A percentile compares a stretch with the other conserved stretches of the same genome.
Evolutionary conservation across 2,797 vertebrate species (phyloP).

Genomic region (Pantherophis vulpinus): DNA sequence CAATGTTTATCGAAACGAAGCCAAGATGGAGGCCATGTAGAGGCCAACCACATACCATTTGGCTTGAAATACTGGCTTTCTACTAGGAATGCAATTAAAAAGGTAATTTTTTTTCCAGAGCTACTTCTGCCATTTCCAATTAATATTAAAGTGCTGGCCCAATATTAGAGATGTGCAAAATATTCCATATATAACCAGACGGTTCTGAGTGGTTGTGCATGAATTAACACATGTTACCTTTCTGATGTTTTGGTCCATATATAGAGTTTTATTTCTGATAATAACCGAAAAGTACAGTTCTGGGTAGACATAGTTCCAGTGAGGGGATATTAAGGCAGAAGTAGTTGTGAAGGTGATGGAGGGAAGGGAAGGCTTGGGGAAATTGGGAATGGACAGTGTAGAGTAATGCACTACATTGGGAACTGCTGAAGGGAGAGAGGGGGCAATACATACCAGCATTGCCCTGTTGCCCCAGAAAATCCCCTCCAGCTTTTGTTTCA

Average conservation of each 20-base stretch:
- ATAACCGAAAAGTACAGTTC: background rate
- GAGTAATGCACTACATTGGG: background rate
- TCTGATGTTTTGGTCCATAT: background rate
- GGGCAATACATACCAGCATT: background rate
- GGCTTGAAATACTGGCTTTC: background rate
- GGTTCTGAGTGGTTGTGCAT: background rate
- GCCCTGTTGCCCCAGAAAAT: background rate
- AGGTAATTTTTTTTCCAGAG: background rate
- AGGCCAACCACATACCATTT: background rate
- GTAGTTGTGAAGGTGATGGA: background rate
- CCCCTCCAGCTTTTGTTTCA: background rate
- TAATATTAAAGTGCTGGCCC: background rate
- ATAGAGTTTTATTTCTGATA: background rate
- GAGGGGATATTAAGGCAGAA: background rate
- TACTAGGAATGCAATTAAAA: background rate
- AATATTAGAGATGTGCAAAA: background rate
- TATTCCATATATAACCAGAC: background rate
- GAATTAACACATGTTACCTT: background rate
- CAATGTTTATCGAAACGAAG: background rate
- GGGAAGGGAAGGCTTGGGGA: background rate
- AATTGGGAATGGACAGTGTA: background rate
- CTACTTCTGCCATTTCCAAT: background rate
- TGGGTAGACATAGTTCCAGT: background rate
- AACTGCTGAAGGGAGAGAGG: background rate
- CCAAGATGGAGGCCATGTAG: background rate